Conservation (phyloP, 2,797 vertebrate species). For the Oreonectes daqikongensis region DNA sequence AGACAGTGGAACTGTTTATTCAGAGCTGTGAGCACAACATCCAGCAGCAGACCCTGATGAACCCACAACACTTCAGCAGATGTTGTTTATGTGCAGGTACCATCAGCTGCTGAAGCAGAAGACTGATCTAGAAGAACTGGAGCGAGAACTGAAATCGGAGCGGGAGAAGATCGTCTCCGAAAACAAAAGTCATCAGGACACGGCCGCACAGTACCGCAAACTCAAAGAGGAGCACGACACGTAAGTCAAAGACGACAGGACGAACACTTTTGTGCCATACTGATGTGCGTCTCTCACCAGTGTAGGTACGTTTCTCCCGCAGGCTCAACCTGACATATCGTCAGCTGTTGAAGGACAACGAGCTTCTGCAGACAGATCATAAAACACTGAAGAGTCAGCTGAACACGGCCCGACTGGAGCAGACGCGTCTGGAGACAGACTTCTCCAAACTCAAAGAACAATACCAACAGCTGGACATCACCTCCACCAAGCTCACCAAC, state of each 20-base stretch:
- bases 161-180: conserved; percentile 92
- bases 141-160: conserved; percentile 88
- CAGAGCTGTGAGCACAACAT: too few relatives aligned
- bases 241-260: conserved; percentile 67
- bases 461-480: conserved; percentile 96
- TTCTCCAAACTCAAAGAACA: conserved; percentile 95
- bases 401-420: conserved; percentile 91
- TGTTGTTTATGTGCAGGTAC: conserved; percentile 76
- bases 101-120: conserved; percentile 94
- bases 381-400: conserved; percentile 90
- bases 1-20: too few relatives aligned
- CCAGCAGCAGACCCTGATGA: too few relatives aligned
- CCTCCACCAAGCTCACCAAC: conserved; percentile 94
- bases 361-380: conserved; percentile 91
- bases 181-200: conserved; percentile 84
- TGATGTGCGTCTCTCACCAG: background rate
- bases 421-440: conserved; percentile 94
- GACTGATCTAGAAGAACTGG: conserved; percentile 90
- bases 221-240: conserved; percentile 89
- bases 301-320: background rate
- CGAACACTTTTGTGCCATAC: background rate
- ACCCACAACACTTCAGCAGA: too few relatives aligned
- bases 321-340: conserved; percentile 85
- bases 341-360: conserved; percentile 90
- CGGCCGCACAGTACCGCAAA: conserved; percentile 84